A percentile compares a stretch with the other conserved stretches of the same genome.
These are phyloP conservation scores for Hestina assimilis DNA, from an alignment of 1,140 invertebrate species.

Conservation along the genomic window DNA sequence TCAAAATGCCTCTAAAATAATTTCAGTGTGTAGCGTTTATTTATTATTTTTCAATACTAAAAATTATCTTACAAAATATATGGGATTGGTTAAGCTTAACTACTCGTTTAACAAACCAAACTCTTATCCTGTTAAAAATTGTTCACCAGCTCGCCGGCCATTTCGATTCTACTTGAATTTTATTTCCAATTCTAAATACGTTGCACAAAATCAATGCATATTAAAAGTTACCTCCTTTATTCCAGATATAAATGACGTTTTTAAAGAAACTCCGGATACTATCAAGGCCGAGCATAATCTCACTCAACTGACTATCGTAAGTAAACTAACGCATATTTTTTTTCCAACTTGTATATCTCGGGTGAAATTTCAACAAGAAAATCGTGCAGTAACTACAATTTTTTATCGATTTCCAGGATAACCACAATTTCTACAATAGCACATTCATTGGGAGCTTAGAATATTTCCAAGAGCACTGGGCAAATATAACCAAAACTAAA, in stretches of 20 bases:
- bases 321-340: slow-evolving; percentile 21
- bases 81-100: too few relatives aligned
- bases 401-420: slow-evolving; percentile 76
- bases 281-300: slow-evolving; percentile 60
- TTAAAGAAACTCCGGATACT: slow-evolving; percentile 56
- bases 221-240: slow-evolving; percentile 8
- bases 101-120: too few relatives aligned
- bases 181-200: not conserved
- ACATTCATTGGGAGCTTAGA: slow-evolving; percentile 80
- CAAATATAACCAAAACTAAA: slow-evolving; percentile 82
- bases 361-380: too few relatives aligned
- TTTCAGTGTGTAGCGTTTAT: too few relatives aligned
- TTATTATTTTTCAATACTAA: too few relatives aligned
- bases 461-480: slow-evolving; percentile 84
- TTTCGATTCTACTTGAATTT: too few relatives aligned
- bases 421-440: slow-evolving; percentile 89
- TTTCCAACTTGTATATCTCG: too few relatives aligned
- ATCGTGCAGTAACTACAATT: slow-evolving; percentile 1
- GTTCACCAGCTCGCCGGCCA: not conserved
- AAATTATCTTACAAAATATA: too few relatives aligned
- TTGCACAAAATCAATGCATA: too few relatives aligned
- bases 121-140: not conserved
- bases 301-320: slow-evolving; percentile 51
- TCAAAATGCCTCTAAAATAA: too few relatives aligned
- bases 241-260: slow-evolving; percentile 51